Base-by-base conservation (phyloP, 2,113 vertebrate species). In the Corythornis vintsioides region DNA sequence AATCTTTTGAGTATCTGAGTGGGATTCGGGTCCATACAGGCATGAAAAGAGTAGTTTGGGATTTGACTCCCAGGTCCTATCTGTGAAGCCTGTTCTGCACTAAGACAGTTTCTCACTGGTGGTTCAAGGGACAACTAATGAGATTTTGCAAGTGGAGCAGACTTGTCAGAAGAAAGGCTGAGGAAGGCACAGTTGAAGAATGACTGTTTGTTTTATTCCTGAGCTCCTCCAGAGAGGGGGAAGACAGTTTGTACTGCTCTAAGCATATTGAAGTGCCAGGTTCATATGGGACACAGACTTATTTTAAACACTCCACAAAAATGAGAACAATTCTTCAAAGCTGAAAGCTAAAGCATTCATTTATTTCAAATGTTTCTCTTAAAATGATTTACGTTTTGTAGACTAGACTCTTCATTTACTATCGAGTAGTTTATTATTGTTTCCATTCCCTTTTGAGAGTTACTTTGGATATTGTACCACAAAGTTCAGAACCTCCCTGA, bases 321-420 rank as follows among this genome's bases (percentile, higher is more conserved):
- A 88, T 89, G 47, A 95, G 86, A 93, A 53, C 57, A 48, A 7
- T 93, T 86, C 70, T 90, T 93, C 86, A 90, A 82, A 93, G 78
- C 15, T 89, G 87, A 93, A 90, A 81, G 74, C 66, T 94, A 79
- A 89, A 92, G 26, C 5, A 5, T 70, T 82, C 21, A 50, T 92
- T 93, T 82, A 79, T 84, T 81, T 95, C 38, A 78, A 65, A 90
- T 73, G 38, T 90, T 96, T 86, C 64, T 86, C 78, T 91, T 84
- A 70, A 63, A 94, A 84, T 10, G 8, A 86, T 94, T 95, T 86
- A 70, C 47, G 61, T 83, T 28, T 71, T 76, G 74, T 65, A 48
- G 42, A 29, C 57, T 56, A 61, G 29, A 74, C 38, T 85, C 55
- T 87, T 91, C 5, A 18, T 86, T 83, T 88, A 60, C 52, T 83